Conservation (phyloP, 1,140 invertebrate species). For the Drosophila kepulauana region DNA sequence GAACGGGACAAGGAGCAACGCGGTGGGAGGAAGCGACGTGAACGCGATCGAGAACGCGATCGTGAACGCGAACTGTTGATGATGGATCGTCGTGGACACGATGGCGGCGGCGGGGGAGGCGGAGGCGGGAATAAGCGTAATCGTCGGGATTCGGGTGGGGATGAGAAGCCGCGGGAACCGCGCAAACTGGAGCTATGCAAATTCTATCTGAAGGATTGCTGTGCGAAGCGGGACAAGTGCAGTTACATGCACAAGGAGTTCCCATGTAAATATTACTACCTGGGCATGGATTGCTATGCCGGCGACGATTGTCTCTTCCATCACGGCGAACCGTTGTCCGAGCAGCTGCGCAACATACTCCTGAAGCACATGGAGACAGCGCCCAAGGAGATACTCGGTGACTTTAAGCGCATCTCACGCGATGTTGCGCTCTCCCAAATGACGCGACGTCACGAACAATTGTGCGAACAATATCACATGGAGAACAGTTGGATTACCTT, state of each 20-base stretch:
- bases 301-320: slow-evolving; percentile 96
- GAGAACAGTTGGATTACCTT: slow-evolving; percentile 54
- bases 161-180: slow-evolving; percentile 91
- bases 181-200: slow-evolving; percentile 98
- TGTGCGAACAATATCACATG: slow-evolving; percentile 86
- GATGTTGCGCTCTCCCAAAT: slow-evolving; percentile 91
- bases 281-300: slow-evolving; percentile 93
- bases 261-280: slow-evolving; percentile 98
- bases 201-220: slow-evolving; percentile 98
- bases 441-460: slow-evolving; percentile 88
- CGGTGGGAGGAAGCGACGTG: slow-evolving; percentile 61
- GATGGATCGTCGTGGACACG: slow-evolving; percentile 75
- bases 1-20: slow-evolving; percentile 36
- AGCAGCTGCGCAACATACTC: slow-evolving; percentile 89
- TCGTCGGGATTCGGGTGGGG: slow-evolving; percentile 53
- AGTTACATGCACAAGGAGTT: slow-evolving; percentile 98
- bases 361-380: slow-evolving; percentile 95
- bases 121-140: slow-evolving; percentile 67
- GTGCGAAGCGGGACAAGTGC: slow-evolving; percentile 97
- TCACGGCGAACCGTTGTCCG: slow-evolving; percentile 93
- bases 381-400: slow-evolving; percentile 94
- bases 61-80: slow-evolving; percentile 73
- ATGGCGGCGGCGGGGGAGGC: slow-evolving; percentile 25
- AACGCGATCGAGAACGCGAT: slow-evolving; percentile 79
- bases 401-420: slow-evolving; percentile 92